Percentiles rank a stretch among this genome's conserved stretches.
phyloP scores from a whole-genome alignment of 2,113 vertebrate species.

The Steatornis caripensis region DNA sequence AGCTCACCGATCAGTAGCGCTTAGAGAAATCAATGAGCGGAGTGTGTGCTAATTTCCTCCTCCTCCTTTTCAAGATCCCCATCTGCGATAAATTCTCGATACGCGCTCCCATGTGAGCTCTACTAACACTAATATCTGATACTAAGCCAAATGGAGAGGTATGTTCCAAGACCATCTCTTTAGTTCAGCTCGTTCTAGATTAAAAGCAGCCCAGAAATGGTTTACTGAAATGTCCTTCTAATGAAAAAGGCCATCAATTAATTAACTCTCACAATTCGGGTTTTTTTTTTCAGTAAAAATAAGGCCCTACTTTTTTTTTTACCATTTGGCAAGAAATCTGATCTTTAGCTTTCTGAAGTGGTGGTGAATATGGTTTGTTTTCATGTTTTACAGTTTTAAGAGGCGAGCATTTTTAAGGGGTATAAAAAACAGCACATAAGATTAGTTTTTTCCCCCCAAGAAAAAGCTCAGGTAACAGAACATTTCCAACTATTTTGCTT shows the following conservation, averaged over 20 bases:
- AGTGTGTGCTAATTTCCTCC: constrained; percentile 3
- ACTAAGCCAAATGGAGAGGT: background rate
- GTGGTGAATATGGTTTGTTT: background rate
- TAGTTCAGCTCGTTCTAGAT: background rate
- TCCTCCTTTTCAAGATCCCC: background rate
- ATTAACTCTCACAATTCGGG: background rate
- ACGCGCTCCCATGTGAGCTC: accelerated
- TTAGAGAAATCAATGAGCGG: constrained; percentile 20
- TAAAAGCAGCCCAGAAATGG: background rate
- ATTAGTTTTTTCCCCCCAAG: no score
- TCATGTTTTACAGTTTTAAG: background rate
- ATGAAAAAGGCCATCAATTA: background rate
- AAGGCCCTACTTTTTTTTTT: background rate
- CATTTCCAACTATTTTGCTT: background rate
- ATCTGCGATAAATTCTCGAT: background rate
- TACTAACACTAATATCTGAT: background rate
- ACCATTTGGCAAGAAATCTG: background rate
- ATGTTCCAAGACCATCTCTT: background rate
- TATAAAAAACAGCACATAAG: background rate
- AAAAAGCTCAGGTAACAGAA: background rate
- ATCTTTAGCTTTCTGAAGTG: background rate
- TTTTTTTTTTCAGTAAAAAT: background rate
- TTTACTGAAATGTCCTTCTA: background rate
- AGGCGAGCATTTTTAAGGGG: background rate
- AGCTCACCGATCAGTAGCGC: background rate